Base-by-base conservation (phyloP, 2,113 vertebrate species). In the Onychostruthus taczanowskii region DNA sequence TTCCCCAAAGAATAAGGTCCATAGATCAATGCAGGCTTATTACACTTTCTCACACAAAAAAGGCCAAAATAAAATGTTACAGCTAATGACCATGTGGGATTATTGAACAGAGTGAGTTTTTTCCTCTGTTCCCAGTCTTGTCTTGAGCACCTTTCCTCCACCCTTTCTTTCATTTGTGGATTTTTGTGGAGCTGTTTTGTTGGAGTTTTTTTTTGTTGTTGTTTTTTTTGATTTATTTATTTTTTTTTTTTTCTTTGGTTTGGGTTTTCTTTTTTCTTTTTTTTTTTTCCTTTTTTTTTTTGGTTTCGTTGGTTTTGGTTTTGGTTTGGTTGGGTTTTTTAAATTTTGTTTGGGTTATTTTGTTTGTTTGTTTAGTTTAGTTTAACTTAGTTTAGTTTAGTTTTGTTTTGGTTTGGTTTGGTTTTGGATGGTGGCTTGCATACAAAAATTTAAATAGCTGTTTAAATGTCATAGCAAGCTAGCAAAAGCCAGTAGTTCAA, bases 1-100 rank as follows among this genome's bases (percentile, higher is more conserved):
- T 97, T 97, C 97, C 96, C 97, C 67, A 77, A 93, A 97, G 96
- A 96, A 96, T 93, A 97, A 95, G 77, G 84, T 94, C 96, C 95
- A 97, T 96, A 96, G 96, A 97, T 97, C 97, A 96, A 88, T 92
- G 73, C 53, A 90, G 87, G 75, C 87, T 96, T 94, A 96, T 94
- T 95, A 76, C 79, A 90, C 56, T 94, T 97, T 96, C 96, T 96
- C 94, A 96, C 94, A 96, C 33, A 79, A 72, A 77, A 49, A 80
- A 50, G 62, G 55, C 58, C 46, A 91, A 94, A 95, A 90, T 64
- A 89, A 92, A 94, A 92, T 37, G 74, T 66, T 93, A 50, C 53
- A 93, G 66, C 79, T 87, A 91, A 84, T 84, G 64, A 43, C 68
- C 76, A 85, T 78, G 75, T 85, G 64, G 69, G 26, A 96, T 83